phyloP scores from a whole-genome alignment of 2,888 invertebrate species.

The Nebria brevicollis region DNA sequence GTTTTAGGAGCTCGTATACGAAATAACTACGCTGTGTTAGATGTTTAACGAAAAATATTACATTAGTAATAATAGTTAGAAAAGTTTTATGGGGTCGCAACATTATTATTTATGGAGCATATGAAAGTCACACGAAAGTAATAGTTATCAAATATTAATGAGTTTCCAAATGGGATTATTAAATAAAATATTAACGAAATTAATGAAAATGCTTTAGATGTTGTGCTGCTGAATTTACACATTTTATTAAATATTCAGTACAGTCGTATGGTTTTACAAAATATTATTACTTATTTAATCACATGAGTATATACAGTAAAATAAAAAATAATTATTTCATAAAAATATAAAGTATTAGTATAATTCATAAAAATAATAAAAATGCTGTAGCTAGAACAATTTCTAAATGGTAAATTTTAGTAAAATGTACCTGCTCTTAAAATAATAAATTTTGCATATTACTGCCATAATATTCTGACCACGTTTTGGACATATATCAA shows the following conservation, averaged over 20 bases:
- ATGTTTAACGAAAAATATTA: no score
- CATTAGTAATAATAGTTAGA: background rate
- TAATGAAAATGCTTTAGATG: no score
- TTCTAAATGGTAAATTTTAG: background rate
- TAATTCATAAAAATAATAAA: no score
- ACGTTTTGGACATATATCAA: background rate
- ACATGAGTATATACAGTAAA: no score
- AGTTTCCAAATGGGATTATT: background rate
- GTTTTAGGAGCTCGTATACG: background rate
- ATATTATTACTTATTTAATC: no score
- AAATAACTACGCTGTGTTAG: no score
- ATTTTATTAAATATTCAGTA: no score
- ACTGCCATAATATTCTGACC: background rate
- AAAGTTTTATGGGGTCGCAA: background rate
- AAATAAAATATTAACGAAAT: background rate
- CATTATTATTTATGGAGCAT: background rate
- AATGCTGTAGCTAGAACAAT: background rate
- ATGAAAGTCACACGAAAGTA: background rate
- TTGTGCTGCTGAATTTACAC: no score
- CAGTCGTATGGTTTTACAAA: no score
- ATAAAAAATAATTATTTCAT: no score
- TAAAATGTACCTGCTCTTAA: background rate
- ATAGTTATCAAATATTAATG: background rate
- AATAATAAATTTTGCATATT: background rate
- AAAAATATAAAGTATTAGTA: no score